phyloP scores from a whole-genome alignment of 2,797 vertebrate genomes.

The Coregonus ussuriensis region DNA sequence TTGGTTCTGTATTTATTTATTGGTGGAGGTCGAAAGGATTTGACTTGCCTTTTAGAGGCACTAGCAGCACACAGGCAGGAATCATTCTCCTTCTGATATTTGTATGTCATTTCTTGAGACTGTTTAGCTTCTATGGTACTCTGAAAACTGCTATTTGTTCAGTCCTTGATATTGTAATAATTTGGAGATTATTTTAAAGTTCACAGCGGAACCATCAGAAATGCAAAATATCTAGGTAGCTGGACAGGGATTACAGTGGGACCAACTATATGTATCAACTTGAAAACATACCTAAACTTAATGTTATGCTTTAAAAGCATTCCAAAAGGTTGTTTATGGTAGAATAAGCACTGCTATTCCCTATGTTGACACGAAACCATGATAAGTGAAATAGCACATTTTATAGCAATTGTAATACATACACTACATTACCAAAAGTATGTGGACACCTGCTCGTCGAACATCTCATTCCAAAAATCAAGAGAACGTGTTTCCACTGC shows the following conservation, averaged over 20 bases:
- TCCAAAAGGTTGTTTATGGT: background rate
- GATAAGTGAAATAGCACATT: background rate
- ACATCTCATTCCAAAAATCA: no score
- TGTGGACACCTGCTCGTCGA: no score
- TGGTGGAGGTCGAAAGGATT: background rate
- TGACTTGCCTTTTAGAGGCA: no score
- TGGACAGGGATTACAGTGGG: constrained; percentile 5
- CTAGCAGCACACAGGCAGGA: no score
- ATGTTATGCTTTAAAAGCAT: background rate
- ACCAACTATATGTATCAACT: constrained; percentile 27
- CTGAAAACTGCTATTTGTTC: no score
- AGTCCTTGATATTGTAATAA: no score
- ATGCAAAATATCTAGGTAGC: no score
- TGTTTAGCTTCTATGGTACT: no score
- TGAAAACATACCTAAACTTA: background rate
- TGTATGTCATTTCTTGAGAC: background rate
- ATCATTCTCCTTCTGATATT: background rate
- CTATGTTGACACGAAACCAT: background rate
- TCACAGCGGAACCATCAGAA: background rate
- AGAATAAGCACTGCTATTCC: background rate
- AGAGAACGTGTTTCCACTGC: no score
- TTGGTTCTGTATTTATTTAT: background rate
- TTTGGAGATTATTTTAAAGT: background rate
- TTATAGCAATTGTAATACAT: no score
- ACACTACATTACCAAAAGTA: no score